phyloP scores from a whole-genome alignment of 2,797 vertebrate species.

The Potorous gilbertii region DNA sequence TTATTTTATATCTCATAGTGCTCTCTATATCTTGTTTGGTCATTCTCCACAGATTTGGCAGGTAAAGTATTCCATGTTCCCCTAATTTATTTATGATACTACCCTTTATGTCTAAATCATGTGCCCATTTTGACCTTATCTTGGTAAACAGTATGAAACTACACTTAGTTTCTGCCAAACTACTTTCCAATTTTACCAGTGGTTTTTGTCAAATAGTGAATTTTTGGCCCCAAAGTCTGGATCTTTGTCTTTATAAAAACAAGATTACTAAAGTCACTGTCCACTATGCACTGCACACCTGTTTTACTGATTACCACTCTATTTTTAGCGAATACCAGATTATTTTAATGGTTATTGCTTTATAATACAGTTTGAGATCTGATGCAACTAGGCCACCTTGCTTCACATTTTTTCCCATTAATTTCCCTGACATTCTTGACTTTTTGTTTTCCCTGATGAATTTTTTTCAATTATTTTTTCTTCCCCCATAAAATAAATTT shows the following conservation, averaged over 20 bases:
- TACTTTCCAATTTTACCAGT: neutral
- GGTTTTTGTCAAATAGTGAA: neutral
- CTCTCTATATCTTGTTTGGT: neutral
- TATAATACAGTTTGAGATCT: neutral
- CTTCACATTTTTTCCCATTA: too few species aligned
- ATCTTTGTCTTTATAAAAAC: neutral
- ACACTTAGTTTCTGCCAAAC: neutral
- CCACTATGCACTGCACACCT: neutral
- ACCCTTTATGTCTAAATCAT: neutral
- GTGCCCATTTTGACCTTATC: neutral
- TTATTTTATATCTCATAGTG: neutral
- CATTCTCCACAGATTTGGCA: neutral
- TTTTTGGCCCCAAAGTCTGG: neutral
- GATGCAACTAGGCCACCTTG: too few species aligned
- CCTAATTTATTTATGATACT: neutral
- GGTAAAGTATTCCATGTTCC: neutral
- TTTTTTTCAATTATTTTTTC: neutral
- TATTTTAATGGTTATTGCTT: neutral
- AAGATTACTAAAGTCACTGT: neutral
- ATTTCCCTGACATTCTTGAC: neutral
- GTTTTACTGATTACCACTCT: neutral
- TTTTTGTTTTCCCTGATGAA: neutral
- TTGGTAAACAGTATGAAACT: neutral
- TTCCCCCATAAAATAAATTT: neutral
- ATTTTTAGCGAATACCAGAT: neutral